These are phyloP conservation scores for Phymorhynchus buccinoides DNA, from an alignment of 1,140 invertebrate genomes.

Conservation along the genomic window DNA sequence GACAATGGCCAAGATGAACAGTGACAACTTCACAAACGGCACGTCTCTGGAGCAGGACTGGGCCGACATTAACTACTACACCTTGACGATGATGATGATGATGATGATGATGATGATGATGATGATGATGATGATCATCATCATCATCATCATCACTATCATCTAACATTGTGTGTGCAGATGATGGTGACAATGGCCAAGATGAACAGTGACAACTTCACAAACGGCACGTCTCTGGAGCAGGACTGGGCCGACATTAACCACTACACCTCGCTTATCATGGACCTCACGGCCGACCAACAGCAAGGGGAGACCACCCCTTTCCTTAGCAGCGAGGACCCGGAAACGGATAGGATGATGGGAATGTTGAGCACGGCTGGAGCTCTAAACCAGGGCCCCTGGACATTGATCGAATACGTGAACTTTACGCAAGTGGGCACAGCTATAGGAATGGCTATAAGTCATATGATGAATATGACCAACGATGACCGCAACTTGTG, in stretches of 20 bases:
- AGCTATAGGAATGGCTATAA: constrained; percentile 37
- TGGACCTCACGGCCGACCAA: neutral
- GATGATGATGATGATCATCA: neutral
- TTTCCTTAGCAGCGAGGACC: no score
- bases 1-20: neutral
- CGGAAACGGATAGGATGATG: neutral
- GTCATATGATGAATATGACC: neutral
- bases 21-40: neutral
- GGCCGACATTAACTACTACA: neutral
- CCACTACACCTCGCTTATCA: constrained; percentile 9
- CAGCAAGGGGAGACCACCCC: neutral
- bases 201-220: no score
- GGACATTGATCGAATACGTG: constrained; percentile 22
- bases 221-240: neutral
- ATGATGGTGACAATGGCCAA: neutral
- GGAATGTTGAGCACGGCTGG: constrained; percentile 3
- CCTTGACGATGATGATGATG: neutral
- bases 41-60: constrained; percentile 9
- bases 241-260: neutral
- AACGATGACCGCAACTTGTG: neutral
- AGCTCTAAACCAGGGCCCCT: constrained; percentile 26
- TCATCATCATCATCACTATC: neutral
- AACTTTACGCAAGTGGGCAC: constrained; percentile 45
- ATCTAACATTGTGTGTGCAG: no score
- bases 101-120: neutral